Conservation (phyloP, 2,888 invertebrate species). For the Hylaea fasciaria region DNA sequence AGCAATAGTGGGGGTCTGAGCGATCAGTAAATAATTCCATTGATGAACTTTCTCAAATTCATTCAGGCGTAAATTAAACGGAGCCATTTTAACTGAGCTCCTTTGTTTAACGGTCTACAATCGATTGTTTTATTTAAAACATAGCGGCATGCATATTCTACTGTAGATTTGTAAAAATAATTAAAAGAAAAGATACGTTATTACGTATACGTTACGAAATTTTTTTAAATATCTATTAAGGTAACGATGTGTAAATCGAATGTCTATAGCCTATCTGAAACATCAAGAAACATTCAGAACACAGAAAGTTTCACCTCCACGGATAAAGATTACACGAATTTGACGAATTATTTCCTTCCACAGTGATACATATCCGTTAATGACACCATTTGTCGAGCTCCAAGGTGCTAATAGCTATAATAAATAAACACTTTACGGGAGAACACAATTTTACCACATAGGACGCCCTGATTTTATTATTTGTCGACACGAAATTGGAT, state of each 20-base stretch:
- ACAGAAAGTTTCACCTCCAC: slow-evolving; percentile 2
- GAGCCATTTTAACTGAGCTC: not conserved
- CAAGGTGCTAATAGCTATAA: slow-evolving; percentile 39
- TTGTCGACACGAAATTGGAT: slow-evolving; percentile 27
- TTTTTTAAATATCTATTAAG: too few species aligned
- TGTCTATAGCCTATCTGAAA: not conserved
- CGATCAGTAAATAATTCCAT: too few species aligned
- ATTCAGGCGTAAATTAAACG: not conserved
- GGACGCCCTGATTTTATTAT: slow-evolving; percentile 23
- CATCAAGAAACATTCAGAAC: not conserved
- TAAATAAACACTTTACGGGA: slow-evolving; percentile 43
- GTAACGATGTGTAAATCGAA: too few species aligned
- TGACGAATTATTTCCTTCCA: slow-evolving; percentile 27
- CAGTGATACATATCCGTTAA: slow-evolving; percentile 28
- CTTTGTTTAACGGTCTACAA: not conserved
- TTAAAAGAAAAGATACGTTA: too few species aligned
- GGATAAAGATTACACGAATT: slow-evolving; percentile 28
- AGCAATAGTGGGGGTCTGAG: too few species aligned
- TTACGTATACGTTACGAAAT: too few species aligned
- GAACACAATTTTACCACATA: slow-evolving; percentile 29
- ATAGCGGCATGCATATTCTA: too few species aligned
- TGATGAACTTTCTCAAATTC: too few species aligned
- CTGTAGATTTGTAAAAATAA: too few species aligned
- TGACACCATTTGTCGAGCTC: slow-evolving; percentile 28
- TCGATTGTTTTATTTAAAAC: not conserved